Conservation (phyloP, 2,797 vertebrate species). For the Rhinogobio ventralis region DNA sequence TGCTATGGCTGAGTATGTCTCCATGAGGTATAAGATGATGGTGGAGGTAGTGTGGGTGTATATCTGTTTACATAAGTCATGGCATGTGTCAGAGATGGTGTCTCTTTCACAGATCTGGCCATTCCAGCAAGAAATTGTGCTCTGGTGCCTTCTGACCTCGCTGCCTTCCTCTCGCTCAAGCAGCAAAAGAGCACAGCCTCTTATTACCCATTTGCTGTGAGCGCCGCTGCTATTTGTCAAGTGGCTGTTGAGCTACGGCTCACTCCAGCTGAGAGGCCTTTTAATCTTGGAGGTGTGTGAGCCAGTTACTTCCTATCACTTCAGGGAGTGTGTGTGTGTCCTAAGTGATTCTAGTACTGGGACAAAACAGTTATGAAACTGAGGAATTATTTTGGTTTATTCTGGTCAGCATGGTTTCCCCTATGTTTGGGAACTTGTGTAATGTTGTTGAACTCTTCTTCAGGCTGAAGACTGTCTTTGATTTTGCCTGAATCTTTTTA, state of each 20-base stretch:
- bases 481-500: background rate
- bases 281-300: conserved; percentile 48
- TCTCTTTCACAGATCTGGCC: background rate
- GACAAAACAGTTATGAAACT: background rate
- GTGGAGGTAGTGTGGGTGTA: background rate
- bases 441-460: background rate
- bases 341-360: background rate
- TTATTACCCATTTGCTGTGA: conserved; percentile 46
- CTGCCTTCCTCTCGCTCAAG: background rate
- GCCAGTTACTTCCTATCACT: conserved; percentile 41
- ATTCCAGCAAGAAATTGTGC: background rate
- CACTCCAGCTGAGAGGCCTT: conserved; percentile 49
- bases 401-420: background rate
- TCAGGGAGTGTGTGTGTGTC: conserved; percentile 1
- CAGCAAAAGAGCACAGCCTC: conserved; percentile 17
- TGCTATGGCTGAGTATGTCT: conserved; percentile 1
- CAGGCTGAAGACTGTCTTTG: background rate
- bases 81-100: background rate
- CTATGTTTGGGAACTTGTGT: conserved; percentile 5
- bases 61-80: conserved; percentile 12
- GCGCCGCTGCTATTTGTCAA: conserved; percentile 49
- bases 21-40: background rate
- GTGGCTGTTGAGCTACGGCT: conserved; percentile 54
- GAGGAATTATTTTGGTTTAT: background rate
- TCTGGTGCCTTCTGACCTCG: conserved; percentile 21